A percentile compares a stretch with the other conserved stretches of the same genome.
phyloP scores from a whole-genome alignment of 2,888 invertebrate genomes.

The Lamellibrachia satsuma region DNA sequence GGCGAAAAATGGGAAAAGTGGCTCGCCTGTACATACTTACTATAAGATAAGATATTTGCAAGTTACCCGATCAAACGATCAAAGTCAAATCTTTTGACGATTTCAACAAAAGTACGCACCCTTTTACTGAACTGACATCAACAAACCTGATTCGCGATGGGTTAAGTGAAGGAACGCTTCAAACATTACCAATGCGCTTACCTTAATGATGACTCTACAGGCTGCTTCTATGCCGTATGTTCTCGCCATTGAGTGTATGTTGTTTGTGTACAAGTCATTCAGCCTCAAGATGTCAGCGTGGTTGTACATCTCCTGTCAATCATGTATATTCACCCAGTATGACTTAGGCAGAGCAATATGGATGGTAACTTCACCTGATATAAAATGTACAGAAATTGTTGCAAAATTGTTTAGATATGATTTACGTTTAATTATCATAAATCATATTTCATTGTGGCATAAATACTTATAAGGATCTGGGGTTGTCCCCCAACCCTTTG shows the following conservation, averaged over 20 bases:
- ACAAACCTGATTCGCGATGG: background rate
- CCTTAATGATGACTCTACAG: slow-evolving; percentile 84
- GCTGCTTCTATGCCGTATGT: slow-evolving; percentile 98
- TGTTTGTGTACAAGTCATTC: slow-evolving; percentile 88
- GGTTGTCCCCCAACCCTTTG: background rate
- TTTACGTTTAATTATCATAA: too few relatives aligned
- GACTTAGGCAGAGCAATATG: background rate
- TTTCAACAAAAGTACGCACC: background rate
- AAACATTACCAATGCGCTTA: slow-evolving; percentile 49
- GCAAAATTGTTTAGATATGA: too few relatives aligned
- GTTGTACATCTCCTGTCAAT: slow-evolving; percentile 82
- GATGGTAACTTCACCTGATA: background rate
- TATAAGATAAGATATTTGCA: too few relatives aligned
- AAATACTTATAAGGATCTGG: background rate
- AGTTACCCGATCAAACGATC: too few relatives aligned
- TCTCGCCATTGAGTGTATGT: slow-evolving; percentile 88
- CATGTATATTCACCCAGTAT: background rate
- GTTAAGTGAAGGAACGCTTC: background rate
- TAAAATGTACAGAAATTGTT: background rate
- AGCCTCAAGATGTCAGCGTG: slow-evolving; percentile 76
- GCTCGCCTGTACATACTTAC: too few relatives aligned
- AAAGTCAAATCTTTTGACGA: too few relatives aligned
- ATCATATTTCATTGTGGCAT: too few relatives aligned
- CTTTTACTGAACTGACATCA: background rate
- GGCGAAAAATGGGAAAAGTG: too few relatives aligned